Conservation (phyloP, 1,140 invertebrate genomes). For the Varroa destructor region DNA sequence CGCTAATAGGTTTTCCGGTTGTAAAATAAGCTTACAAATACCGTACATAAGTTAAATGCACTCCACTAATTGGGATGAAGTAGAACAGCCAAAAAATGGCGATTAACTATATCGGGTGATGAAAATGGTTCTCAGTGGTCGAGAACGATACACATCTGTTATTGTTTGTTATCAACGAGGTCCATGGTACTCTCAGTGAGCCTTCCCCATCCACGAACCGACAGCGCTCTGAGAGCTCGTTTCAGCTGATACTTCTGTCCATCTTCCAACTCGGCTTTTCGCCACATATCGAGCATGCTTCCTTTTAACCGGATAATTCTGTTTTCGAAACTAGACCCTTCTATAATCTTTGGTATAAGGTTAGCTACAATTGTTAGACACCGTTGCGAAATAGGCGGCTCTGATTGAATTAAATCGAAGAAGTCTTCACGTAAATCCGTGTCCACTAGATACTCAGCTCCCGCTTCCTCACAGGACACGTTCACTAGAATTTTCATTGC, state of each 20-base stretch:
- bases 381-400: conserved; percentile 6
- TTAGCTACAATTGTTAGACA: conserved; percentile 21
- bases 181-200: conserved; percentile 21
- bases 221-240: conserved; percentile 7
- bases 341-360: conserved; percentile 10
- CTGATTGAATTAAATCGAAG: conserved; percentile 24
- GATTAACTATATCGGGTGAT: too few relatives aligned
- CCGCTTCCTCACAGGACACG: conserved; percentile 15
- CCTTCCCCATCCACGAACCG: conserved; percentile 13
- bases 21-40: too few relatives aligned
- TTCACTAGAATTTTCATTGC: conserved; percentile 24
- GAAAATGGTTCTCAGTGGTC: too few relatives aligned
- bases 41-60: too few relatives aligned
- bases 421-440: conserved; percentile 20
- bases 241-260: conserved; percentile 14
- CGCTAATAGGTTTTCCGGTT: too few relatives aligned
- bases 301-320: conserved; percentile 5
- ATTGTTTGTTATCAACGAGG: conserved; percentile 12
- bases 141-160: too few relatives aligned
- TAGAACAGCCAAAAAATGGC: too few relatives aligned
- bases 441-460: neutral
- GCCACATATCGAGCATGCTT: conserved; percentile 21
- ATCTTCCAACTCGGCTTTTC: conserved; percentile 12
- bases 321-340: conserved; percentile 7
- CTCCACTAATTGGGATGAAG: too few relatives aligned